A percentile compares a stretch with the other conserved stretches of the same genome.
phyloP scores from a whole-genome alignment of 2,888 invertebrate species.

The Melinopterus prodromus region DNA sequence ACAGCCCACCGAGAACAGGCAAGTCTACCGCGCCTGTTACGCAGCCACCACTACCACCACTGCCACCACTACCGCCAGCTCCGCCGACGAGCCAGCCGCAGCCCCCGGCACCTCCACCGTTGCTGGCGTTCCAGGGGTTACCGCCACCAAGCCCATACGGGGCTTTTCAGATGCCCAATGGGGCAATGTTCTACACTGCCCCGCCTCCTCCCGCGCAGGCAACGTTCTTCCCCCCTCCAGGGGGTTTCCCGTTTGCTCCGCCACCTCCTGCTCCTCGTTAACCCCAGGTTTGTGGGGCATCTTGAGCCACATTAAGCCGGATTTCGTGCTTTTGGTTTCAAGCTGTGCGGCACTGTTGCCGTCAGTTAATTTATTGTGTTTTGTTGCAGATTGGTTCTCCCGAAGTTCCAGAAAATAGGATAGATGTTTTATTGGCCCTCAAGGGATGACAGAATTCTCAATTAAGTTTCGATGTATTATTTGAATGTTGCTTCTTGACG shows the following conservation, averaged over 20 bases:
- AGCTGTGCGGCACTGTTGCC: slow-evolving; percentile 30
- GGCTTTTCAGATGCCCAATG: slow-evolving; percentile 54
- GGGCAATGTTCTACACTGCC: slow-evolving; percentile 55
- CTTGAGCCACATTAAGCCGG: slow-evolving; percentile 37
- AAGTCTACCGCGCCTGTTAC: slow-evolving; percentile 33
- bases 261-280: slow-evolving; percentile 55
- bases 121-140: slow-evolving; percentile 48
- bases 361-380: neutral
- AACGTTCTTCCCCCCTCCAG: slow-evolving; percentile 48
- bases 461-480: neutral
- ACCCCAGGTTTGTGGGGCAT: slow-evolving; percentile 36
- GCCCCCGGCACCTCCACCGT: slow-evolving; percentile 45
- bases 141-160: slow-evolving; percentile 47
- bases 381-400: neutral
- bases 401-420: slow-evolving; percentile 17
- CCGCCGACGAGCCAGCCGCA: slow-evolving; percentile 51
- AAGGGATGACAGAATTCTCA: neutral
- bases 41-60: slow-evolving; percentile 44
- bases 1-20: slow-evolving; percentile 38
- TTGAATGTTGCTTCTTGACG: neutral
- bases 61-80: slow-evolving; percentile 56
- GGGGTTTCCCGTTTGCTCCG: slow-evolving; percentile 53
- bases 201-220: slow-evolving; percentile 54
- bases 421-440: slow-evolving; percentile 8
- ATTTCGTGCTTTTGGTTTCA: slow-evolving; percentile 38